Percentiles rank a stretch among this genome's conserved stretches.
phyloP scores from a whole-genome alignment of 1,140 invertebrate genomes.

The Hylaeus volcanicus region DNA sequence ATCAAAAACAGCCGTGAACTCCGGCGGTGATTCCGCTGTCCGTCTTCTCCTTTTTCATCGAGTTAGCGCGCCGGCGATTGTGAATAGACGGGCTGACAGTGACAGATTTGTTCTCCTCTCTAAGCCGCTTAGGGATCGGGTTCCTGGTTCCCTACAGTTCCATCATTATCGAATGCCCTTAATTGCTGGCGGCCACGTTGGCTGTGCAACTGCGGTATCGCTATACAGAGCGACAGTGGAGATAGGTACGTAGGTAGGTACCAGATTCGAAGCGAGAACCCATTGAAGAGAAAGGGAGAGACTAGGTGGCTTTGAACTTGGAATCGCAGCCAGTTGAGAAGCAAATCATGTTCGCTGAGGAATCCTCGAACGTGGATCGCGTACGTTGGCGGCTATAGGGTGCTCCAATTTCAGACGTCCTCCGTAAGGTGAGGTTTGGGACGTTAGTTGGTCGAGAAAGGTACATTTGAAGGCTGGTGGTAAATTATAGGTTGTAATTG shows the following conservation, averaged over 20 bases:
- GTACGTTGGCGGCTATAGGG: constrained; percentile 44
- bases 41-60: constrained; percentile 37
- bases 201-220: constrained; percentile 1
- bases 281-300: constrained; percentile 11
- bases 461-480: too few relatives aligned
- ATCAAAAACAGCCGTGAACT: constrained; percentile 12
- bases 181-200: constrained; percentile 53
- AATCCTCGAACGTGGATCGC: constrained; percentile 49
- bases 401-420: constrained; percentile 49
- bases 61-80: constrained; percentile 23
- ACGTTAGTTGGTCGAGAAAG: neutral
- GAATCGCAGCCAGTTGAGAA: constrained; percentile 52
- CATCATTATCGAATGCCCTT: constrained; percentile 65
- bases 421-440: neutral
- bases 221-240: neutral
- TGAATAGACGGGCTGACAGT: constrained; percentile 61
- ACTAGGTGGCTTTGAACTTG: constrained; percentile 59
- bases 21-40: constrained; percentile 14
- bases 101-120: constrained; percentile 59
- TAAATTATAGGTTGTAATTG: too few relatives aligned
- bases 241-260: neutral
- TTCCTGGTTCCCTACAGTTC: constrained; percentile 46
- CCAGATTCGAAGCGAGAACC: neutral
- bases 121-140: constrained; percentile 37
- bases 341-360: constrained; percentile 58